Percentiles rank a stretch among this genome's conserved stretches.
Evolutionary conservation across 2,888 invertebrate species (phyloP).

Genomic region (Heterodera filipjevi): DNA sequence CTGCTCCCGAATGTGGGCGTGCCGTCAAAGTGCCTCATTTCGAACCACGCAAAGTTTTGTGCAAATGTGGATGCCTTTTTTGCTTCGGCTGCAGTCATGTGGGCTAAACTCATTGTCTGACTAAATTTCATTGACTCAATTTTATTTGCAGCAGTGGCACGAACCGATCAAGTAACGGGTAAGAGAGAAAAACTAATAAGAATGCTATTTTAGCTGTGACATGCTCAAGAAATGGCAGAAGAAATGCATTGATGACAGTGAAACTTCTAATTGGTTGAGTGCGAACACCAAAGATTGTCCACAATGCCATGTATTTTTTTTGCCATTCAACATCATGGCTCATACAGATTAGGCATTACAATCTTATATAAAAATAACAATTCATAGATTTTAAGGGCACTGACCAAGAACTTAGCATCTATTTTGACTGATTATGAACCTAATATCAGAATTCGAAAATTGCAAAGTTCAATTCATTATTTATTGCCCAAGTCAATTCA

Average conservation of each 20-base stretch:
- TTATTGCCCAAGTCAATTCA: too few relatives aligned
- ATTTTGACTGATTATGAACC: too few relatives aligned
- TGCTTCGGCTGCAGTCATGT: conserved; percentile 70
- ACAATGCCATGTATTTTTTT: conserved; percentile 78
- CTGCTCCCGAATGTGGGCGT: conserved; percentile 94
- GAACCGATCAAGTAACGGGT: conserved; percentile 79
- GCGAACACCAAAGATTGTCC: conserved; percentile 99
- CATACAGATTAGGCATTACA: too few relatives aligned
- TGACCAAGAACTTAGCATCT: too few relatives aligned
- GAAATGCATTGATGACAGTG: conserved; percentile 98
- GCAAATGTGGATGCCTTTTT: conserved; percentile 86
- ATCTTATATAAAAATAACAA: too few relatives aligned
- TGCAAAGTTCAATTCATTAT: too few relatives aligned
- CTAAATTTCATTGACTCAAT: too few relatives aligned
- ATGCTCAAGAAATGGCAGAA: conserved; percentile 93
- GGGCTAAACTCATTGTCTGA: not conserved
- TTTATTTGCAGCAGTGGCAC: conserved; percentile 82
- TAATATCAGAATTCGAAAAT: too few relatives aligned
- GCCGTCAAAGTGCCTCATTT: conserved; percentile 82
- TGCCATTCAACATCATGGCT: too few relatives aligned
- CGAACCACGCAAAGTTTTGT: conserved; percentile 83
- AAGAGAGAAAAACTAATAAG: not conserved
- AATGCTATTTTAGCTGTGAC: conserved; percentile 78
- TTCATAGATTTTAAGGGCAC: too few relatives aligned
- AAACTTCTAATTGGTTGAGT: conserved; percentile 98